These are phyloP conservation scores for Idaea aversata DNA, from an alignment of 2,888 invertebrate species.

Conservation along the genomic window DNA sequence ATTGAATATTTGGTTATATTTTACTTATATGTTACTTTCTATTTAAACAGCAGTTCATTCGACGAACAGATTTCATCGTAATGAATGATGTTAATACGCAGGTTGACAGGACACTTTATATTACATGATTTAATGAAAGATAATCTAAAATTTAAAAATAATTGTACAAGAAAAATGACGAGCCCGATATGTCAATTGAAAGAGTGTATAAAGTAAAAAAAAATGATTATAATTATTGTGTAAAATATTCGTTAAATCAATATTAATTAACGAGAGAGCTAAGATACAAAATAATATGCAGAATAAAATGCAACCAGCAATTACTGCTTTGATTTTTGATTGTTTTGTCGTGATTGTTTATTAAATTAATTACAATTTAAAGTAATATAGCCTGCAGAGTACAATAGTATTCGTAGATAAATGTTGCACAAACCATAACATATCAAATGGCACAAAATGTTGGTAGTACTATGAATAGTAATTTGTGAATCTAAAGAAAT, in stretches of 20 bases:
- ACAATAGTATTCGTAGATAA: conserved; percentile 60
- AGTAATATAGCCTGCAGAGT: conserved; percentile 63
- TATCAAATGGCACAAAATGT: conserved; percentile 42
- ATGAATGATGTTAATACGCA: conserved; percentile 42
- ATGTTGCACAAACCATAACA: conserved; percentile 33
- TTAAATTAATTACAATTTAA: conserved; percentile 24
- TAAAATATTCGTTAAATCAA: conserved; percentile 28
- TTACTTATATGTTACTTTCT: not conserved
- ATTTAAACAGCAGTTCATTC: not conserved
- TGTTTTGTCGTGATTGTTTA: conserved; percentile 18
- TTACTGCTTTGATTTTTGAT: conserved; percentile 17
- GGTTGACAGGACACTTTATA: conserved; percentile 36
- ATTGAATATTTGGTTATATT: not conserved
- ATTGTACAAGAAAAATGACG: conserved; percentile 73
- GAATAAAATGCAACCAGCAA: conserved; percentile 14
- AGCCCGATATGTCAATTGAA: conserved; percentile 78
- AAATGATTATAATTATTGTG: conserved; percentile 48
- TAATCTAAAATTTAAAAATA: conserved; percentile 38
- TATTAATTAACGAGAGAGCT: conserved; percentile 37
- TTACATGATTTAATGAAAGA: conserved; percentile 18
- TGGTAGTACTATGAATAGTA: not conserved
- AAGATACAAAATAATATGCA: conserved; percentile 21
- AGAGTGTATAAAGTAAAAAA: conserved; percentile 69
- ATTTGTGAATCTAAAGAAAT: not conserved
- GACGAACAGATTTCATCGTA: conserved; percentile 23